Evolutionary conservation across 2,797 vertebrate genomes (phyloP).

Genomic region (Poecilia gillii): DNA sequence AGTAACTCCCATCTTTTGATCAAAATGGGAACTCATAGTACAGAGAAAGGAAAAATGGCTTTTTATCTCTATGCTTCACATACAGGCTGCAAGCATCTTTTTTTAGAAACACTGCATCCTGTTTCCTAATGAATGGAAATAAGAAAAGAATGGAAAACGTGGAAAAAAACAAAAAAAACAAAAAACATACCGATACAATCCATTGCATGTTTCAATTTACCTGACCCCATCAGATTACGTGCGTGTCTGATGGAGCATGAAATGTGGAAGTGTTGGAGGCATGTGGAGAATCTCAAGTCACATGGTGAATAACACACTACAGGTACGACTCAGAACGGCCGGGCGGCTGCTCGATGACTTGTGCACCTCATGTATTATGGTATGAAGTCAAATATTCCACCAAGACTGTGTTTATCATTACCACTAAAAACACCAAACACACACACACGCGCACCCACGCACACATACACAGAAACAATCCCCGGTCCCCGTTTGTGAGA

Average conservation of each 20-base stretch:
- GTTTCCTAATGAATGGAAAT: conserved; percentile 16
- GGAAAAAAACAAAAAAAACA: conserved; percentile 30
- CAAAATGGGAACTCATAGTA: conserved; percentile 46
- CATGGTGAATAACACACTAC: conserved; percentile 18
- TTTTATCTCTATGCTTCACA: conserved; percentile 51
- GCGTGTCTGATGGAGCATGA: conserved; percentile 26
- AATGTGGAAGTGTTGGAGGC: conserved; percentile 32
- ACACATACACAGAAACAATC: conserved; percentile 28
- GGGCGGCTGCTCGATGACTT: conserved; percentile 48
- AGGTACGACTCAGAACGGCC: conserved; percentile 28
- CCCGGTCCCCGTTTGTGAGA: conserved; percentile 58
- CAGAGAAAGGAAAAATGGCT: conserved; percentile 12
- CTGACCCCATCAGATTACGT: conserved; percentile 38
- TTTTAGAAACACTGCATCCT: conserved; percentile 26
- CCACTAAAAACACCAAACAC: neutral
- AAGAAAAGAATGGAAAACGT: conserved; percentile 14
- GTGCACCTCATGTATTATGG: conserved; percentile 43
- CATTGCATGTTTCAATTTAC: conserved; percentile 43
- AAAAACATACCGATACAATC: conserved; percentile 51
- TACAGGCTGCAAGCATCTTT: neutral
- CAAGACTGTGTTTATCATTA: neutral
- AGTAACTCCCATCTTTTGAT: conserved; percentile 58
- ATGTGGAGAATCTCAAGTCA: conserved; percentile 17
- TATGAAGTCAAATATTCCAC: conserved; percentile 39
- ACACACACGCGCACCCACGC: neutral